These are phyloP conservation scores for Apamea epomidion DNA, from an alignment of 2,888 invertebrate genomes.

Conservation along the genomic window DNA sequence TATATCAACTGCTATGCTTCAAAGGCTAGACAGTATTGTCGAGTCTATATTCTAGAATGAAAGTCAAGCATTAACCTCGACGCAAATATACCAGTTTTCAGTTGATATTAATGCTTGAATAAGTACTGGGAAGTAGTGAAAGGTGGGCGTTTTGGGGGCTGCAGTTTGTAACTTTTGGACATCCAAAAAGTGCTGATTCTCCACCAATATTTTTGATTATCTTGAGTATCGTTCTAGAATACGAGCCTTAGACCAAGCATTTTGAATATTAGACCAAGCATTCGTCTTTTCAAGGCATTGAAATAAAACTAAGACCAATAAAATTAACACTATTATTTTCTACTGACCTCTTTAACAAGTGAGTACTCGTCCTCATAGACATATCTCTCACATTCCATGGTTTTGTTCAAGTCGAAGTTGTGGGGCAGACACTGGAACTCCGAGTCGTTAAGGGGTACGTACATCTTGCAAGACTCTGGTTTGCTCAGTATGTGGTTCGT, in stretches of 20 bases:
- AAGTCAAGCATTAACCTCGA: not conserved
- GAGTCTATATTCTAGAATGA: slow-evolving; percentile 47
- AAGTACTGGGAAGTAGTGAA: not conserved
- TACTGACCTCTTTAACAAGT: slow-evolving; percentile 84
- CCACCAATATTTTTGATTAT: not conserved
- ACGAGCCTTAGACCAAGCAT: slow-evolving; percentile 26
- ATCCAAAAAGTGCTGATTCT: not conserved
- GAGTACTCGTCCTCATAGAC: slow-evolving; percentile 82
- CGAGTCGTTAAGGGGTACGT: slow-evolving; percentile 70
- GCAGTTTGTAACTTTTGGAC: not conserved
- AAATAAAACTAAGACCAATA: not conserved
- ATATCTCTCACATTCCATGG: slow-evolving; percentile 77
- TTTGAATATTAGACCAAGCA: not conserved
- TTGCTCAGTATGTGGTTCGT: slow-evolving; percentile 69
- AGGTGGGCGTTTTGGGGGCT: not conserved
- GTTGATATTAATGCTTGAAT: slow-evolving; percentile 1
- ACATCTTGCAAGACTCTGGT: slow-evolving; percentile 76
- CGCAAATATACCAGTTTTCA: slow-evolving; percentile 2
- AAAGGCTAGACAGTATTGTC: slow-evolving; percentile 7
- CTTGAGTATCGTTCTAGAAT: slow-evolving; percentile 38
- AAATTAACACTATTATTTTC: not conserved
- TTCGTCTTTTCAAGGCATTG: slow-evolving; percentile 8
- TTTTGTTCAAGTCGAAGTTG: slow-evolving; percentile 78
- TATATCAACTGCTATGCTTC: slow-evolving; percentile 50
- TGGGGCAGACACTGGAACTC: slow-evolving; percentile 76